These are phyloP conservation scores for Lasioglossum oenotherae DNA, from an alignment of 2,888 invertebrate species.

Conservation along the genomic window DNA sequence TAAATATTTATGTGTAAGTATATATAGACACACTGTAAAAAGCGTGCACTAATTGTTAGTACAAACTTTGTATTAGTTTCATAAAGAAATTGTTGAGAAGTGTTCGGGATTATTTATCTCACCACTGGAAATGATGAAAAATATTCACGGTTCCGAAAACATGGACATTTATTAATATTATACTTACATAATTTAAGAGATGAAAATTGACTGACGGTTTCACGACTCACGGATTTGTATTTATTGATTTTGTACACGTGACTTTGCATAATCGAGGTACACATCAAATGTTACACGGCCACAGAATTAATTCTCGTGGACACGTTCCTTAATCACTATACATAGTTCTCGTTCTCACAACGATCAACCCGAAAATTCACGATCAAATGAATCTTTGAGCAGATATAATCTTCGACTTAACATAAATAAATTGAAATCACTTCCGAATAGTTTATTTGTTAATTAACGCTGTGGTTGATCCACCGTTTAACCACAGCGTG, in stretches of 20 bases:
- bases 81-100: slow-evolving; percentile 3
- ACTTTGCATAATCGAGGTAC: slow-evolving; percentile 36
- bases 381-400: slow-evolving; percentile 12
- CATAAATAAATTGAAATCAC: neutral
- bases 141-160: neutral
- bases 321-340: slow-evolving; percentile 23
- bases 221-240: slow-evolving; percentile 6
- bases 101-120: neutral
- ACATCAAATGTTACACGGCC: slow-evolving; percentile 20
- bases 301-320: neutral
- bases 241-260: slow-evolving; percentile 22
- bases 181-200: neutral
- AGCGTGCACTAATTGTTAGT: slow-evolving; percentile 8
- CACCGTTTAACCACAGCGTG: neutral
- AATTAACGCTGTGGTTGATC: neutral
- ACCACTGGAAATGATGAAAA: neutral
- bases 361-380: slow-evolving; percentile 10
- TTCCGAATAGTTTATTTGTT: neutral
- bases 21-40: neutral
- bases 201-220: neutral
- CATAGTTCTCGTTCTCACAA: neutral
- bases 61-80: slow-evolving; percentile 17
- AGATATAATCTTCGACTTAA: neutral
- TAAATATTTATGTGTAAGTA: slow-evolving; percentile 38
- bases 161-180: neutral